Conservation (phyloP, 2,888 invertebrate species). For the Drosophila vallismaia region DNA sequence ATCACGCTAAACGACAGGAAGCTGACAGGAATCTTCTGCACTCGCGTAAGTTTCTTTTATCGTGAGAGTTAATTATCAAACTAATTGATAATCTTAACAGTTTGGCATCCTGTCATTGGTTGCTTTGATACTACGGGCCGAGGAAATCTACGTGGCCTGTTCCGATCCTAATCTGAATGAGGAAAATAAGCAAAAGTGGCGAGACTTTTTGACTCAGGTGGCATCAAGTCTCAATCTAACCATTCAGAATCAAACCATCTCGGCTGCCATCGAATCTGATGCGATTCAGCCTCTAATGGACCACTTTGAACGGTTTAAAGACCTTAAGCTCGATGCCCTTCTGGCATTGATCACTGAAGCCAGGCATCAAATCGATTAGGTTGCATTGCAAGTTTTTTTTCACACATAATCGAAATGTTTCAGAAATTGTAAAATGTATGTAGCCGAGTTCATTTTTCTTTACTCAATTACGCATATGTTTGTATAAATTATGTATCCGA, state of each 20-base stretch:
- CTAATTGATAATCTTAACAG: constrained; percentile 55
- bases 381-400: constrained; percentile 24
- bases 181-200: constrained; percentile 78
- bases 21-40: constrained; percentile 81
- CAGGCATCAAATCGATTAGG: constrained; percentile 82
- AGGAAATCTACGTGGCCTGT: constrained; percentile 77
- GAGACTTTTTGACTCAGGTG: constrained; percentile 81
- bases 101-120: constrained; percentile 83
- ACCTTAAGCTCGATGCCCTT: constrained; percentile 82
- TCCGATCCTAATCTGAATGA: constrained; percentile 69
- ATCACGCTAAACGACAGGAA: constrained; percentile 82
- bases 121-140: constrained; percentile 81
- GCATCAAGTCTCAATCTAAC: constrained; percentile 82
- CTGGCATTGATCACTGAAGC: constrained; percentile 83
- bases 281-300: constrained; percentile 83
- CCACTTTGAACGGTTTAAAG: constrained; percentile 83
- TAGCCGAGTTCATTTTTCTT: constrained; percentile 42
- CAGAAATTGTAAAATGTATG: constrained; percentile 33
- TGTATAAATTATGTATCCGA: constrained; percentile 53
- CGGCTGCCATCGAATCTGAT: constrained; percentile 83
- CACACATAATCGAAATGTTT: constrained; percentile 24
- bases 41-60: constrained; percentile 78
- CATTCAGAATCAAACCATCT: constrained; percentile 83
- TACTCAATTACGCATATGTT: constrained; percentile 55
- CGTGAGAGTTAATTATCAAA: too few relatives aligned